Conservation (phyloP, 1,140 invertebrate genomes). For the Brachionus calyciflorus region DNA sequence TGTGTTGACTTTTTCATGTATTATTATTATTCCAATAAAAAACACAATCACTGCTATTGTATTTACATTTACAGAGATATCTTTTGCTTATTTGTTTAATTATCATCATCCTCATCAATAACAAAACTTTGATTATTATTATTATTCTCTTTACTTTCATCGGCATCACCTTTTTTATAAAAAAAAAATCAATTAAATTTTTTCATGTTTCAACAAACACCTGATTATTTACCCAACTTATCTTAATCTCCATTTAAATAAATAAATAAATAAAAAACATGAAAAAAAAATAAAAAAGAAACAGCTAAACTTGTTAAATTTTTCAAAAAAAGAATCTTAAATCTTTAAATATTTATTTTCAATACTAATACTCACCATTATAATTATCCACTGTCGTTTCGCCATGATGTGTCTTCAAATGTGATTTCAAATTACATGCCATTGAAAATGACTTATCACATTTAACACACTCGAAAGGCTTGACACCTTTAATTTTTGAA, state of each 20-base stretch:
- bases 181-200: neutral
- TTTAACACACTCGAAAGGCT: conserved; percentile 22
- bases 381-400: neutral
- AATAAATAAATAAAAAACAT: neutral
- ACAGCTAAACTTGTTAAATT: no score
- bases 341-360: conserved; percentile 11
- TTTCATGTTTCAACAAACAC: no score
- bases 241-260: conserved; percentile 22
- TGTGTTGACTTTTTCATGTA: no score
- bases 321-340: neutral
- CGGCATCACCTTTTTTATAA: conserved; percentile 20
- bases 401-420: conserved; percentile 43
- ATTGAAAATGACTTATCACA: conserved; percentile 45
- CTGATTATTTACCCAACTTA: conserved; percentile 23
- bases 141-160: neutral
- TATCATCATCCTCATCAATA: conserved; percentile 26
- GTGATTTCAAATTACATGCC: conserved; percentile 46
- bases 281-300: no score
- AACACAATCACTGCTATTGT: no score
- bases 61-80: no score
- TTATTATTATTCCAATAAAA: no score
- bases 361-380: neutral
- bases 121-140: conserved; percentile 22
- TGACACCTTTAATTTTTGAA: neutral
- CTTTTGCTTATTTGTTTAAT: conserved; percentile 4